Base-by-base conservation (phyloP, 1,140 invertebrate species). In the Geopemphigus sp. region DNA sequence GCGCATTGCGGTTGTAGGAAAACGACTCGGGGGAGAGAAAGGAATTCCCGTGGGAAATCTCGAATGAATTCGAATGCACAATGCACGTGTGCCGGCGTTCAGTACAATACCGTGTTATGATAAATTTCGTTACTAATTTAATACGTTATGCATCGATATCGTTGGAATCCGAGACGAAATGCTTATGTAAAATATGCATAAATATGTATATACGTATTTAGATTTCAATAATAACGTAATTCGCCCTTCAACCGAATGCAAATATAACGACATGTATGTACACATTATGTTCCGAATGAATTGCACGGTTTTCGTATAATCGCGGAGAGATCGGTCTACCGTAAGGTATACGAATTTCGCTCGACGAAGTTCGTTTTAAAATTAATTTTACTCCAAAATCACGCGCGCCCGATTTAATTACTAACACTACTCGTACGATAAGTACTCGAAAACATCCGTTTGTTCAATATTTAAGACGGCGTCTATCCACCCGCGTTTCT, bases 61-160 rank as follows among this genome's bases (percentile, higher is more conserved):
- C 15, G 29, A 76, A 76, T 76, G 39, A 76, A 57, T 76, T 76
- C 54, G 1, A 59, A 76, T 76, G 32, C 72, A 76, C 59, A 45
- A 76, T 76, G 19, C 72, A 76, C 59, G 11, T 59, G 15, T 26
- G 17, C 17, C 53, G 19, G 15, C 61, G 17, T 6, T 24, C 24
- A 70, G 50, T 17, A 17, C 8, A 5, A 66, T 11, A n/a, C 5
- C 0, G 39, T 57, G 19, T 45, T 59, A 57, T 59, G 72, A 76
- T 76, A 76, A 59, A 76, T 39, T 59, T 6, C 54, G 54, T 45
- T 45, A 32, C 29, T 56, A 59, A 59, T 76, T 54, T 72, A 72
- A 72, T 72, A 53, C 24, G 50, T 72, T 72, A 19, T 72, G 50
- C 47, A 32, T 72, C 19, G 17, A 72, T 72, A n/a, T n/a, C n/a